Conservation (phyloP, 2,113 vertebrate species). For the Amblyopsis rosae region DNA sequence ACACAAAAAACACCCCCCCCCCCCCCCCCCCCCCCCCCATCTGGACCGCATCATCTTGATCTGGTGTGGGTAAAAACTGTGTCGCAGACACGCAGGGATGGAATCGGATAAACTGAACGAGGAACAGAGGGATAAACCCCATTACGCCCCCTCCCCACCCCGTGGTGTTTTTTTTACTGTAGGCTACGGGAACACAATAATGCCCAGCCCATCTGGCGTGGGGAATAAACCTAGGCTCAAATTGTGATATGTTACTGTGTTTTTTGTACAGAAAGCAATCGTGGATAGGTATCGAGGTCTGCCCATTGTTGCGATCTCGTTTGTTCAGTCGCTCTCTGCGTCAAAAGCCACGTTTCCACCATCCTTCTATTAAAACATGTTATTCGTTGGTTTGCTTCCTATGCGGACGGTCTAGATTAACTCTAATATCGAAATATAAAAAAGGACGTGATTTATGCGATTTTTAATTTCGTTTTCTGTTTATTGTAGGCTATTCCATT, state of each 20-base stretch:
- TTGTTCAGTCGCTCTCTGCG: slow-evolving; percentile 55
- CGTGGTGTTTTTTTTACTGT: too few relatives aligned
- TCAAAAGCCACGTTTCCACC: slow-evolving; percentile 45
- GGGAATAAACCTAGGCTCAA: neutral
- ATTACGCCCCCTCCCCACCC: slow-evolving; percentile 19
- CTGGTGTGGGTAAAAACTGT: neutral
- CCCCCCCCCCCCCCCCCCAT: neutral
- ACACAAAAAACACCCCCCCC: slow-evolving; percentile 9
- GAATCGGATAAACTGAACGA: slow-evolving; percentile 15
- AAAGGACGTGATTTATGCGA: too few relatives aligned
- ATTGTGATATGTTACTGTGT: neutral
- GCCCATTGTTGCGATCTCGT: slow-evolving; percentile 59
- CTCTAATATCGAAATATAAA: too few relatives aligned
- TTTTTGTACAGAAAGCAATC: neutral
- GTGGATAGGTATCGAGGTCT: slow-evolving; percentile 7
- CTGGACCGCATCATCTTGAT: slow-evolving; percentile 3
- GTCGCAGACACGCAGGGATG: neutral
- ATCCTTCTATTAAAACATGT: neutral
- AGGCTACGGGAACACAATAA: slow-evolving; percentile 12
- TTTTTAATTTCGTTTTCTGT: too few relatives aligned
- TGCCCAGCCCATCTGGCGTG: slow-evolving; percentile 15
- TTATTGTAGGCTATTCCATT: too few relatives aligned
- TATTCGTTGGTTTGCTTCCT: neutral
- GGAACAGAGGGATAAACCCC: slow-evolving; percentile 50
- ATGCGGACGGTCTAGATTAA: too few relatives aligned